Evolutionary conservation across 1,140 invertebrate species (phyloP).

Genomic region (Vanessa tameamea): DNA sequence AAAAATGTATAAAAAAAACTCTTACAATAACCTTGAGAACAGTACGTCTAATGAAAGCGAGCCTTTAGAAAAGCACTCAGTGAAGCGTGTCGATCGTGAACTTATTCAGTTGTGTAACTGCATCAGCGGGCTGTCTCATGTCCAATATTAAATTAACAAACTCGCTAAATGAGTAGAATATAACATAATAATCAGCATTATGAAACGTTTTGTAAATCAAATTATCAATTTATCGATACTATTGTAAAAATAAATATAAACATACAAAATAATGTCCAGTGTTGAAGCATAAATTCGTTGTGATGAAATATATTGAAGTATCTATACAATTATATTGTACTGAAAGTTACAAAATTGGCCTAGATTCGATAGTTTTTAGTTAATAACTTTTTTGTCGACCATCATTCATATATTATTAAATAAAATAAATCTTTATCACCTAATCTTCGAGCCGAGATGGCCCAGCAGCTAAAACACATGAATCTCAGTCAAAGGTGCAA

Average conservation of each 20-base stretch:
- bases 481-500: too few relatives aligned
- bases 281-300: background rate
- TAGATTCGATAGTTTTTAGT: constrained; percentile 4
- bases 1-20: constrained; percentile 1
- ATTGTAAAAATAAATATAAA: background rate
- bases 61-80: constrained; percentile 68
- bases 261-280: background rate
- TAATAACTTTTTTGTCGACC: background rate
- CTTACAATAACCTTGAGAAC: constrained; percentile 56
- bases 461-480: too few relatives aligned
- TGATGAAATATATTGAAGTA: constrained; percentile 5
- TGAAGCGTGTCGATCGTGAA: constrained; percentile 73
- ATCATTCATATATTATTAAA: background rate
- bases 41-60: constrained; percentile 60
- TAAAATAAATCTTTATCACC: background rate
- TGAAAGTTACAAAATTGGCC: constrained; percentile 11
- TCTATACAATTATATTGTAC: background rate
- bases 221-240: background rate
- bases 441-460: background rate
- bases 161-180: background rate
- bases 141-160: constrained; percentile 14
- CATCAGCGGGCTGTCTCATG: constrained; percentile 1
- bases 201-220: background rate
- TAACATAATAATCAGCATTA: background rate
- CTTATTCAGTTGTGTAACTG: constrained; percentile 60